Conservation (phyloP, 2,797 vertebrate genomes). For the Sebastes baramenuke region DNA sequence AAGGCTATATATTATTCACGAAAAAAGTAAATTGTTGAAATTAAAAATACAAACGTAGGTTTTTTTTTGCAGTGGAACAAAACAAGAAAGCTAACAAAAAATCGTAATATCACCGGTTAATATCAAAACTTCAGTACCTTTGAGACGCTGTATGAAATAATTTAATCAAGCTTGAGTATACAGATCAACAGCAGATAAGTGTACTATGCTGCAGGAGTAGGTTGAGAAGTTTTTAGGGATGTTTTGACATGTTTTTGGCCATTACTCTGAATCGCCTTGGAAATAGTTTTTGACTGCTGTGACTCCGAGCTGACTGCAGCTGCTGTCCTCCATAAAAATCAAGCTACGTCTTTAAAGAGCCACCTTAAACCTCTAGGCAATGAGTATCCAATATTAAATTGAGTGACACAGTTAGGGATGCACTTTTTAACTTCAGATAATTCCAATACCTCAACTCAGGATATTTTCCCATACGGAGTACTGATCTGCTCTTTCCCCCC, state of each 20-base stretch:
- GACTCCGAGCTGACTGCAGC: not conserved
- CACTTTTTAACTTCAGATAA: not conserved
- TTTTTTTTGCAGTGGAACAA: not conserved
- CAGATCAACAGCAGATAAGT: not conserved
- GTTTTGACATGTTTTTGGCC: not conserved
- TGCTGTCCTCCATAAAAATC: not conserved
- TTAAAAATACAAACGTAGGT: not conserved
- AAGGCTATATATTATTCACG: not conserved
- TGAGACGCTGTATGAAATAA: not conserved
- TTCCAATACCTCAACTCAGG: not conserved
- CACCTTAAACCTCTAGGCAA: not conserved
- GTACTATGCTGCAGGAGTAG: not conserved
- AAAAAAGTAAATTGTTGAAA: not conserved
- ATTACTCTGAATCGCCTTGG: not conserved
- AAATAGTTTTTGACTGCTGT: not conserved
- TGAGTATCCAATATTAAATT: not conserved
- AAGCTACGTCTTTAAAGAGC: not conserved
- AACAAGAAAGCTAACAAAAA: not conserved
- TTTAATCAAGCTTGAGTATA: not conserved
- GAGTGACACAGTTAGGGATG: not conserved
- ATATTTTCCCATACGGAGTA: not conserved
- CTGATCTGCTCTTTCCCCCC: not conserved
- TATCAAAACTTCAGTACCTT: not conserved
- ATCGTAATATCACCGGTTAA: not conserved
- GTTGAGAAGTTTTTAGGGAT: no score